Evolutionary conservation across 2,797 vertebrate species (phyloP).

Genomic region (Ctenopoma multispine): DNA sequence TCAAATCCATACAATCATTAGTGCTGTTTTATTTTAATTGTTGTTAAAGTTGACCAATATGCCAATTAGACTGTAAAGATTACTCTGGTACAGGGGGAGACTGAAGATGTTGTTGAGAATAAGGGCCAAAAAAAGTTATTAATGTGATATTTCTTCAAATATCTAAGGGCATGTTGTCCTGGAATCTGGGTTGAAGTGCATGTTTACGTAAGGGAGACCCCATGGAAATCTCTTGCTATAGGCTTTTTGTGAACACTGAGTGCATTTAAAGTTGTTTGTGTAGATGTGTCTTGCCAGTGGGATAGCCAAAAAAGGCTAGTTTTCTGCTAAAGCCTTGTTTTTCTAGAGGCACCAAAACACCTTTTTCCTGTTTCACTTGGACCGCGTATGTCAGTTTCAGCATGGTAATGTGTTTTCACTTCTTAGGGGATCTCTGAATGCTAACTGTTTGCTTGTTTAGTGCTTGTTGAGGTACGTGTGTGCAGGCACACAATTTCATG

Average conservation of each 20-base stretch:
- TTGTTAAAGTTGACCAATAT: slow-evolving; percentile 1
- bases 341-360: slow-evolving; percentile 89
- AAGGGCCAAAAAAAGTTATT: slow-evolving; percentile 17
- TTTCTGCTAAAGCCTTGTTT: slow-evolving; percentile 87
- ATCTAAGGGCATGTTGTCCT: slow-evolving; percentile 49
- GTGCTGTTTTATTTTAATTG: background rate
- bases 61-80: background rate
- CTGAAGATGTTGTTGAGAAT: slow-evolving; percentile 21
- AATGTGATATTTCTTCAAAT: slow-evolving; percentile 41
- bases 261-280: slow-evolving; percentile 74
- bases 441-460: slow-evolving; percentile 80
- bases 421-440: slow-evolving; percentile 86
- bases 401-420: slow-evolving; percentile 93
- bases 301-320: slow-evolving; percentile 86
- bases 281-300: slow-evolving; percentile 81
- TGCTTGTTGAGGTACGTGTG: slow-evolving; percentile 70
- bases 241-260: slow-evolving; percentile 79
- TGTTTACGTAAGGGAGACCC: slow-evolving; percentile 74
- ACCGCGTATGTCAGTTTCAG: slow-evolving; percentile 84
- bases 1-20: background rate
- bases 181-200: slow-evolving; percentile 74
- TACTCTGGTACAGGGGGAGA: slow-evolving; percentile 8
- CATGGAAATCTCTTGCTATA: slow-evolving; percentile 71
- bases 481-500: slow-evolving; percentile 51
- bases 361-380: slow-evolving; percentile 95